Evolutionary conservation across 2,888 invertebrate species (phyloP).

Genomic region (Microplitis deprimator): DNA sequence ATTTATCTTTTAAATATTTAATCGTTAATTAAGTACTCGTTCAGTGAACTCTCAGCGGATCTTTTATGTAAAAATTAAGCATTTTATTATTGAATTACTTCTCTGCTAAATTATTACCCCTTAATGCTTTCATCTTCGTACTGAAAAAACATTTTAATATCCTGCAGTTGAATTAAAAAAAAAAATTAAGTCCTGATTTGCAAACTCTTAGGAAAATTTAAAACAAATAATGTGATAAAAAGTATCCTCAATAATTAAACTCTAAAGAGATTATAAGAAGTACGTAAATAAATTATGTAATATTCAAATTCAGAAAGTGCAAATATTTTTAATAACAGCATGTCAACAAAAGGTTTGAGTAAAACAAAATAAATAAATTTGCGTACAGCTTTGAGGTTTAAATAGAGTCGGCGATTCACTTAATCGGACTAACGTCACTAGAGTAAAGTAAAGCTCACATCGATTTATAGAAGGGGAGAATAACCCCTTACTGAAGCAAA

Average conservation of each 20-base stretch:
- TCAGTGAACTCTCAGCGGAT: not conserved
- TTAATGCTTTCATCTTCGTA: no score
- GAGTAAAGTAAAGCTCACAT: conserved; percentile 46
- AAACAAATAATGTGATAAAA: no score
- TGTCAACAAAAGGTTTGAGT: not conserved
- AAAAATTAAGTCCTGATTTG: no score
- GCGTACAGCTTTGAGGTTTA: conserved; percentile 55
- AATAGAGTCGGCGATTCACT: conserved; percentile 49
- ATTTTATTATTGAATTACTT: not conserved
- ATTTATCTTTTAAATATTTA: not conserved
- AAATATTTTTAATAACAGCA: no score
- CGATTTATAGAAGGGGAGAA: conserved; percentile 47
- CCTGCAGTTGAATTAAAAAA: no score
- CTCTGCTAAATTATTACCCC: not conserved
- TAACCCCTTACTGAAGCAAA: conserved; percentile 42
- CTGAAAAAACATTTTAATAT: no score
- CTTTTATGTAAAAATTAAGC: not conserved
- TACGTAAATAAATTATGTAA: no score
- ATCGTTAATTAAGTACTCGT: not conserved
- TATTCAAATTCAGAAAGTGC: no score
- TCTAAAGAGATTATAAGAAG: no score
- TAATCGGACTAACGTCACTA: conserved; percentile 52
- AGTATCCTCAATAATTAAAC: no score
- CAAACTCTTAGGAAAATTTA: no score
- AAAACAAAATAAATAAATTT: conserved; percentile 24